Evolutionary conservation across 2,797 vertebrate genomes (phyloP).

Genomic region (Neopelma chrysocephalum): DNA sequence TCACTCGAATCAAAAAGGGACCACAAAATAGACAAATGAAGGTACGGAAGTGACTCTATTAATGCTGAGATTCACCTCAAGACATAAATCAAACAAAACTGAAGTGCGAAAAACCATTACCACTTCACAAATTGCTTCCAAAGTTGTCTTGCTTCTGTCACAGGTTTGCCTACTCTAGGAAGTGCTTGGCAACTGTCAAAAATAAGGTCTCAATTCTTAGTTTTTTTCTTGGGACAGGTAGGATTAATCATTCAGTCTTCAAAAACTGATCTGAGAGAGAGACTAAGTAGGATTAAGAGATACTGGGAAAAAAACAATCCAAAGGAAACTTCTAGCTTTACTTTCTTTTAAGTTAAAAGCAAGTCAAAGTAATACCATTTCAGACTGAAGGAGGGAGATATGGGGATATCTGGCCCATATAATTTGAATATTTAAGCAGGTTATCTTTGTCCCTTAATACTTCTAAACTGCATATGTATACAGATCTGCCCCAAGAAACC

Average conservation of each 20-base stretch:
- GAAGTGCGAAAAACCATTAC: neutral
- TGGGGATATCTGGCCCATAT: neutral
- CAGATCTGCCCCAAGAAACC: neutral
- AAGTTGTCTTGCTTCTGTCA: neutral
- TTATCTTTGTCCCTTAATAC: neutral
- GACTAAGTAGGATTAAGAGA: neutral
- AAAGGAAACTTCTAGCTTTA: neutral
- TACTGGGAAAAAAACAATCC: neutral
- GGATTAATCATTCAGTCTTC: neutral
- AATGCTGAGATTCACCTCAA: neutral
- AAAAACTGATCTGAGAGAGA: neutral
- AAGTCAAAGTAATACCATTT: neutral
- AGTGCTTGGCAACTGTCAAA: neutral
- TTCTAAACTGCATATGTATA: neutral
- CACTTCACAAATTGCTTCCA: neutral
- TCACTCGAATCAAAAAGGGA: neutral
- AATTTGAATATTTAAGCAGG: neutral
- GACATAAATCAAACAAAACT: neutral
- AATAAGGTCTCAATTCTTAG: neutral
- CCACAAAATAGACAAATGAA: neutral
- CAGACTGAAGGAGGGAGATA: neutral
- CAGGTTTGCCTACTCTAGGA: neutral
- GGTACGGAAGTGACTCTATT: neutral
- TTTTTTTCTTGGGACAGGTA: neutral
- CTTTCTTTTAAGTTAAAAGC: neutral